phyloP scores from a whole-genome alignment of 1,140 invertebrate genomes.

The Habropoda laboriosa region DNA sequence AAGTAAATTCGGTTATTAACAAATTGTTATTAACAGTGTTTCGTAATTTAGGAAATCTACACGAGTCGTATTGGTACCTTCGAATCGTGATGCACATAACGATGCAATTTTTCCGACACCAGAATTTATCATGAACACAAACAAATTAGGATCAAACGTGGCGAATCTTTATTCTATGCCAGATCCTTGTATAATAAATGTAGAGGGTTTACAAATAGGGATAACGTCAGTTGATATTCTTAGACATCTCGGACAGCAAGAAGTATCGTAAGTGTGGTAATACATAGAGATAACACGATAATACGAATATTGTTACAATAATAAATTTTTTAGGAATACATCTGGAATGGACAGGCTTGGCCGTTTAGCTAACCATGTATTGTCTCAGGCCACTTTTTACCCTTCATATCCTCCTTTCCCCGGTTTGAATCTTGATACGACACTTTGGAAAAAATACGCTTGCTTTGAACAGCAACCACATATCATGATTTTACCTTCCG shows the following conservation, averaged over 20 bases:
- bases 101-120: conserved; percentile 91
- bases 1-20: background rate
- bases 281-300: background rate
- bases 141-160: conserved; percentile 56
- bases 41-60: conserved; percentile 84
- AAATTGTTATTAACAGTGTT: background rate
- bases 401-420: conserved; percentile 89
- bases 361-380: conserved; percentile 87
- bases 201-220: conserved; percentile 89
- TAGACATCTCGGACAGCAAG: conserved; percentile 89
- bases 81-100: conserved; percentile 89
- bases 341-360: conserved; percentile 85
- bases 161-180: conserved; percentile 85
- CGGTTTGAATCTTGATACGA: conserved; percentile 86
- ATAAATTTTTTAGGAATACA: conserved; percentile 67
- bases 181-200: conserved; percentile 90
- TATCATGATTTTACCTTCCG: conserved; percentile 91
- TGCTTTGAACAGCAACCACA: conserved; percentile 89
- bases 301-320: background rate
- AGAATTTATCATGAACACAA: conserved; percentile 81
- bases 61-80: conserved; percentile 89
- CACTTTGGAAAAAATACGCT: conserved; percentile 86
- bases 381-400: conserved; percentile 91
- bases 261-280: conserved; percentile 86
- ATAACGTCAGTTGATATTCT: conserved; percentile 91